Conservation (phyloP, 2,113 vertebrate species). For the Ciconia maguari region DNA sequence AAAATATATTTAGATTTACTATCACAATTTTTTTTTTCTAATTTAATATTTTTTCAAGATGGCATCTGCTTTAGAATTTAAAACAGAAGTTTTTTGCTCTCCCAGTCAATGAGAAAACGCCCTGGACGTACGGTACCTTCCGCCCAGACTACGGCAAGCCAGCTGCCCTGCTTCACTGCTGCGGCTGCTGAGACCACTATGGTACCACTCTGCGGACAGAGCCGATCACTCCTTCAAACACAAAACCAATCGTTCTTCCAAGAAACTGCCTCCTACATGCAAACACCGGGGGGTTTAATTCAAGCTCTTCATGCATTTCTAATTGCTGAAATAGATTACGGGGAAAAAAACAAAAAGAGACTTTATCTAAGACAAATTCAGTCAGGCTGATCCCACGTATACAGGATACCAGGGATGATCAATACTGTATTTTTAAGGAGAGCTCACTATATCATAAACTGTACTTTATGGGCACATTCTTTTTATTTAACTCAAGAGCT, state of each 20-base stretch:
- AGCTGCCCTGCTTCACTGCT: neutral
- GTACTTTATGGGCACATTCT: neutral
- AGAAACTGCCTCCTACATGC: neutral
- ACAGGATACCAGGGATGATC: neutral
- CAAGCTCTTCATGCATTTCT: neutral
- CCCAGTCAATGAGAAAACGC: too few relatives aligned
- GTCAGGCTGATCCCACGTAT: neutral
- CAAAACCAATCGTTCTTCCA: neutral
- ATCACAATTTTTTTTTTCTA: neutral
- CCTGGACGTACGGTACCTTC: neutral
- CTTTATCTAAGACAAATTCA: neutral
- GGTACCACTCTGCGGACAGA: neutral
- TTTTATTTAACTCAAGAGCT: neutral
- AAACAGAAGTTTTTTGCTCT: neutral
- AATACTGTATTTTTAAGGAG: neutral
- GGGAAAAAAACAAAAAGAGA: too few relatives aligned
- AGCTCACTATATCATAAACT: neutral
- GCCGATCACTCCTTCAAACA: neutral
- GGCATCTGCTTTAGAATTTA: neutral
- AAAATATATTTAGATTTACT: neutral
- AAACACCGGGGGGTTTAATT: neutral
- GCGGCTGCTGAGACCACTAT: neutral
- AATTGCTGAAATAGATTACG: neutral
- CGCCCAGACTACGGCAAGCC: neutral
- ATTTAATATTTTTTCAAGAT: neutral